Base-by-base conservation (phyloP, 2,113 vertebrate genomes). In the Noturus placidus region DNA sequence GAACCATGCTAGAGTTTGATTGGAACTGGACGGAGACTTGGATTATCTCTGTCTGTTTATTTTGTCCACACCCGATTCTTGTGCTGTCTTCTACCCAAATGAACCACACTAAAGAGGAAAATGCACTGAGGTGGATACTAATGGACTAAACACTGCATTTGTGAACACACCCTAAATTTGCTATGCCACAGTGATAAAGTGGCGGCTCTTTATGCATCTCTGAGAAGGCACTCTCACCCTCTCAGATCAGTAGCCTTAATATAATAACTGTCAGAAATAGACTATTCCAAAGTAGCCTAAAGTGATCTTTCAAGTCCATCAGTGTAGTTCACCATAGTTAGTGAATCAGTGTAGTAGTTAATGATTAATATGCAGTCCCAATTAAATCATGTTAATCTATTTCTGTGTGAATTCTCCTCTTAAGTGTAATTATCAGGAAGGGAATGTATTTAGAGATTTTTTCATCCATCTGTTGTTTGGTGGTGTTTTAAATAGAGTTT, bases 381-480 rank as follows among this genome's bases (percentile, higher is more conserved):
- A 76, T 56, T 20, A 85, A 85, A 85, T 42, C 69, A 77, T 27
- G 17, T 57, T 57, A 13, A 57, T 13, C 10, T 76, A 50, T 46
- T 76, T 76, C 25, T 13, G 38, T 46, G 38, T 74, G 70, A 74
- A 42, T 74, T 74, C 20, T 72, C 19, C 70, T 38, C 35, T 25
- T 11, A 25, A 74, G 20, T 74, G 77, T 77, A 78, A 78, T 65
- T 79, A 65, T 78, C n/a, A 79, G 52, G 42, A 65, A 52, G 15
- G 25, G 57, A 86, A 22, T 4, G 35, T 86, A 46, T 86, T 79
- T 76, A 52, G 30, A 52, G 74, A 25, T 27, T 80, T 46, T 86
- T 79, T 78, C 50, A 25, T 57, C 50, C n/a, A 54, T 50, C 13
- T 78, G 46, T 86, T 67, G 42, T 79, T 65, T 86, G 59, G 35